Conservation (phyloP, 2,113 vertebrate species). For the Ranitomeya imitator region DNA sequence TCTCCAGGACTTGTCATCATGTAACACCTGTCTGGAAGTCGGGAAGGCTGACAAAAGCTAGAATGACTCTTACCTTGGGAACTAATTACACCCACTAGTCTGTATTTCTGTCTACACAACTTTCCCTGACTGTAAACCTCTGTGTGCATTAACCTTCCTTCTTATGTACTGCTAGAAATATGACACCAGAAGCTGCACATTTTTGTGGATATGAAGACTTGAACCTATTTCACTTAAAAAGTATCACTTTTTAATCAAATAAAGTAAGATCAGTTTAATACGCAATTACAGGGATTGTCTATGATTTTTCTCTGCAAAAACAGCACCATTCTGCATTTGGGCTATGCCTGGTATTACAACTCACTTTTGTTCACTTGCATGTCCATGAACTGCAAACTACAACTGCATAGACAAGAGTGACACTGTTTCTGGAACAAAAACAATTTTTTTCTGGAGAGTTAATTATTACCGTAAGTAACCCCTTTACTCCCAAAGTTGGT, state of each 20-base stretch:
- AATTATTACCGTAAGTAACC: too few relatives aligned
- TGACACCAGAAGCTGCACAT: slow-evolving; percentile 11
- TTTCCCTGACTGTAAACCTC: slow-evolving; percentile 46
- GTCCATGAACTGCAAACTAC: too few relatives aligned
- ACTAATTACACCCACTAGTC: slow-evolving; percentile 19
- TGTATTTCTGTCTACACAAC: slow-evolving; percentile 32
- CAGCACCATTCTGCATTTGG: too few relatives aligned
- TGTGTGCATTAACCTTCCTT: slow-evolving; percentile 37
- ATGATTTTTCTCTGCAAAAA: too few relatives aligned
- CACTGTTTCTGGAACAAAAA: too few relatives aligned
- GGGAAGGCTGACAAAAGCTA: slow-evolving; percentile 31
- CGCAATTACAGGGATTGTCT: background rate
- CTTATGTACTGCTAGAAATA: slow-evolving; percentile 5
- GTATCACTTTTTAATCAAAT: too few relatives aligned
- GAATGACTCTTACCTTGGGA: slow-evolving; percentile 18
- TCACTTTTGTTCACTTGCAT: too few relatives aligned
- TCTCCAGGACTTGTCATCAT: slow-evolving; percentile 41
- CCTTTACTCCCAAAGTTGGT: too few relatives aligned
- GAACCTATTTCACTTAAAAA: background rate
- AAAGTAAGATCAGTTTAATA: too few relatives aligned
- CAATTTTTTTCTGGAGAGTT: too few relatives aligned
- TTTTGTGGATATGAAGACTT: slow-evolving; percentile 15
- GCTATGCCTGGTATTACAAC: too few relatives aligned
- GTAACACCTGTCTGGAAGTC: slow-evolving; percentile 18
- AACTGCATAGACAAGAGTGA: too few relatives aligned